Evolutionary conservation across 1,140 invertebrate genomes (phyloP), one percentile per base, ranked within the genome.

Genomic region (Mylabris phalerata): DNA sequence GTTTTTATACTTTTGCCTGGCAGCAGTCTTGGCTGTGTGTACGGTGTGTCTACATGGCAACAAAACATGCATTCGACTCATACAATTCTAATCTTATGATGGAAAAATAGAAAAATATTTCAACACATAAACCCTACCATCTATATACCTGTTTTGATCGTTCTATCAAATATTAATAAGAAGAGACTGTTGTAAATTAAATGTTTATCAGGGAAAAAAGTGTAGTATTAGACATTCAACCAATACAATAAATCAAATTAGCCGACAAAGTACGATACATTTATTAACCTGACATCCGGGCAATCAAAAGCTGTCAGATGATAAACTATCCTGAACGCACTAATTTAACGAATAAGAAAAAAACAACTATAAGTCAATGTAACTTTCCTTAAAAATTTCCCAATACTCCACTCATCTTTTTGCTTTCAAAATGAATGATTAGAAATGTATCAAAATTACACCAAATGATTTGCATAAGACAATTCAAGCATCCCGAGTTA

Each of bases 1-100:
- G 65, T 69, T 67, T 69, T 69, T 69, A 58, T 65, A 62, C 58
- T 62, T 48, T 46, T 63, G 61, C 42, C 61, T 61, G 55, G 59
- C 57, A 61, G 62, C 62, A 46, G 50, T 60, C 10, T 57, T 48
- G 46, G 19, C 48, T 57, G 13, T 39, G 24, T 42, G 50, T 26
- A 32, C 32, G 51, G 46, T 32, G 26, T 13, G 51, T 50, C 51
- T 54, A 54, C 51, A 54, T 46, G 42, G 38, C 51, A 45, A 54
- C 51, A 54, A 32, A 32, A 48, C 47, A 48, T 48, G 11, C 47
- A 48, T 19, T 19, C 32, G 32, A 7, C 32, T 32, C 32, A 4
- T 32, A 50, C 19, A 45, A 46, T 45, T 54, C 51, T 54, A 54
- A 54, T 54, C 57, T 57, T 52, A 5, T 32, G 59, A 25, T 45